Percentiles rank a stretch among this genome's conserved stretches.
Conservation (phyloP, 2,113 vertebrate species). For the Bufo bufo region DNA sequence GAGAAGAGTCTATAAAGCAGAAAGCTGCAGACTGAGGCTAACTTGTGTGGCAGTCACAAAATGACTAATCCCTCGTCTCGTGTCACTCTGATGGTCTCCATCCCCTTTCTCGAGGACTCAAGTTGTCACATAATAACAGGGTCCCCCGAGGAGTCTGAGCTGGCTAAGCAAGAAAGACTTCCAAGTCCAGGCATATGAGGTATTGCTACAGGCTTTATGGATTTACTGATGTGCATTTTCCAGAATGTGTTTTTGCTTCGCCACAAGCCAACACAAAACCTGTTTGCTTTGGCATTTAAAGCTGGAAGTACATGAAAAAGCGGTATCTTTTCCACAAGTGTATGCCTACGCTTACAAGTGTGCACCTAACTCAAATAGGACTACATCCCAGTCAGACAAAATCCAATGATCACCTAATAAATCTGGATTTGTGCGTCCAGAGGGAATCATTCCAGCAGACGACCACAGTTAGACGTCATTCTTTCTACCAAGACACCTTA, state of each 20-base stretch:
- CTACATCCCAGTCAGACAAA: constrained; percentile 5
- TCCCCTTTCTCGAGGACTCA: constrained; percentile 9
- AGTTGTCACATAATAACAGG: constrained; percentile 45
- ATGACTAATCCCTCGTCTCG: constrained; percentile 31
- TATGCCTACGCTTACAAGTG: constrained; percentile 30
- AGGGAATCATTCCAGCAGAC: not conserved
- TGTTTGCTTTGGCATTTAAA: constrained; percentile 44
- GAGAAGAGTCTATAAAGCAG: not conserved
- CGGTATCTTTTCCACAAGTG: not conserved
- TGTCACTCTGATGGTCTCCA: constrained; percentile 23
- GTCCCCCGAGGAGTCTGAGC: not conserved
- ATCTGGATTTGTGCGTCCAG: constrained; percentile 29
- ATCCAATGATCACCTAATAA: constrained; percentile 35
- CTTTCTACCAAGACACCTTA: not conserved
- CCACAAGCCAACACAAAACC: constrained; percentile 40
- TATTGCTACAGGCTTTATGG: constrained; percentile 13
- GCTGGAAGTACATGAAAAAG: constrained; percentile 36
- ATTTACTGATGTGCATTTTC: constrained; percentile 43
- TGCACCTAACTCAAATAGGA: constrained; percentile 10
- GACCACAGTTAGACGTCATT: not conserved
- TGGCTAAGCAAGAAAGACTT: not conserved
- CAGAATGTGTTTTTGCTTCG: constrained; percentile 26
- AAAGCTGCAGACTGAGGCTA: not conserved
- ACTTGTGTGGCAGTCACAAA: constrained; percentile 29
- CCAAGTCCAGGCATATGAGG: constrained; percentile 3